Evolutionary conservation across 2,888 invertebrate species (phyloP).

Genomic region (Lasioglossum lativentre): DNA sequence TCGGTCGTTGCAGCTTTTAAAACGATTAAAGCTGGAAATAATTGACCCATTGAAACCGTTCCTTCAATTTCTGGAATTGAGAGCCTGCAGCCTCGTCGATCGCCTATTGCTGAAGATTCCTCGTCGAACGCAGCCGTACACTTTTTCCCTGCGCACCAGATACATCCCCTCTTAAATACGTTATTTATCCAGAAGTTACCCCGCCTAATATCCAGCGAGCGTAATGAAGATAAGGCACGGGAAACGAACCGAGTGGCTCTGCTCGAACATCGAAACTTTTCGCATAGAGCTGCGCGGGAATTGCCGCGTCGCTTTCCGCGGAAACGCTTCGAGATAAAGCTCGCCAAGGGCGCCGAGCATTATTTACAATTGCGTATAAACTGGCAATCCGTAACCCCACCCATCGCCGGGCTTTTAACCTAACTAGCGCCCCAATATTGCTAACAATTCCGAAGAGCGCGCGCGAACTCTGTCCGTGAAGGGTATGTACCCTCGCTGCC

Average conservation of each 20-base stretch:
- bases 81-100: not conserved
- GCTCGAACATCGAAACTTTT: slow-evolving; percentile 53
- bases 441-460: not conserved
- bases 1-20: not conserved
- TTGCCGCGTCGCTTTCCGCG: slow-evolving; percentile 36
- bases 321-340: slow-evolving; percentile 45
- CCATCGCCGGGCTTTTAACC: not conserved
- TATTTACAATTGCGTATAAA: slow-evolving; percentile 48
- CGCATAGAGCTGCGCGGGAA: slow-evolving; percentile 43
- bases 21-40: not conserved
- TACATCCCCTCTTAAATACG: not conserved
- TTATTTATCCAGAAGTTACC: slow-evolving; percentile 48
- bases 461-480: not conserved
- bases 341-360: slow-evolving; percentile 16
- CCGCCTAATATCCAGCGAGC: slow-evolving; percentile 46
- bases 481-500: not conserved
- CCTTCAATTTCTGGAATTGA: not conserved
- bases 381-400: not conserved
- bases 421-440: not conserved
- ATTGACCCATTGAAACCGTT: not conserved
- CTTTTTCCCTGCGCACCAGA: not conserved
- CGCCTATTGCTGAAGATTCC: not conserved
- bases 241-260: slow-evolving; percentile 48
- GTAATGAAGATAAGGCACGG: slow-evolving; percentile 61
- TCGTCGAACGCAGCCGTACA: not conserved